Percentiles rank a stretch among this genome's conserved stretches.
Conservation (phyloP, 2,888 invertebrate genomes). For the Drosophila flavopinicola region DNA sequence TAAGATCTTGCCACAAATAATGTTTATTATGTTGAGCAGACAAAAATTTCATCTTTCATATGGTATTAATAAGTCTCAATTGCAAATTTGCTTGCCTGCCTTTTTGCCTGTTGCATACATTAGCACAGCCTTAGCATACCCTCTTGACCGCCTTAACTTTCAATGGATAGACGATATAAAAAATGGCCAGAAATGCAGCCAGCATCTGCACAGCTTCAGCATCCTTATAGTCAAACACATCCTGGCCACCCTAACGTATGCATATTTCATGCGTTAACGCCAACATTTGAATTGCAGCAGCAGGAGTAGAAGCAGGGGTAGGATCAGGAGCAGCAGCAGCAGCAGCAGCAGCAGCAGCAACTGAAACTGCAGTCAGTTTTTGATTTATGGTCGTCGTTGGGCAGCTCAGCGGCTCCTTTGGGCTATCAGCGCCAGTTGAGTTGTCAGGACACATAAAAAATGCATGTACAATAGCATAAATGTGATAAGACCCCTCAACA, state of each 20-base stretch:
- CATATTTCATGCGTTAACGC: constrained; percentile 82
- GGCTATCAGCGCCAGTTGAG: constrained; percentile 67
- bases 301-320: too few relatives aligned
- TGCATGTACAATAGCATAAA: constrained; percentile 71
- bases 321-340: too few relatives aligned
- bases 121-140: too few relatives aligned
- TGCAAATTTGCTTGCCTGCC: too few relatives aligned
- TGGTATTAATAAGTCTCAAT: too few relatives aligned
- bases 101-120: background rate
- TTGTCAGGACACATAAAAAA: constrained; percentile 72
- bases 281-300: constrained; percentile 75
- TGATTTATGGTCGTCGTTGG: constrained; percentile 73
- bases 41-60: too few relatives aligned
- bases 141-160: background rate
- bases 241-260: constrained; percentile 50
- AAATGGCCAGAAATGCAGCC: constrained; percentile 33
- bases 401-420: constrained; percentile 36
- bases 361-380: constrained; percentile 64
- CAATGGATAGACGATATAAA: constrained; percentile 5
- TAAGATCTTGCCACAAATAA: too few relatives aligned
- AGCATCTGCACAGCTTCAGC: constrained; percentile 37
- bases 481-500: constrained; percentile 62
- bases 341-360: constrained; percentile 5
- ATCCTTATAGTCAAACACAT: constrained; percentile 27
- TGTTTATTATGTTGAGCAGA: too few relatives aligned